A percentile compares a stretch with the other conserved stretches of the same genome.
Conservation (phyloP, 2,888 invertebrate genomes). For the Muscina levida region DNA sequence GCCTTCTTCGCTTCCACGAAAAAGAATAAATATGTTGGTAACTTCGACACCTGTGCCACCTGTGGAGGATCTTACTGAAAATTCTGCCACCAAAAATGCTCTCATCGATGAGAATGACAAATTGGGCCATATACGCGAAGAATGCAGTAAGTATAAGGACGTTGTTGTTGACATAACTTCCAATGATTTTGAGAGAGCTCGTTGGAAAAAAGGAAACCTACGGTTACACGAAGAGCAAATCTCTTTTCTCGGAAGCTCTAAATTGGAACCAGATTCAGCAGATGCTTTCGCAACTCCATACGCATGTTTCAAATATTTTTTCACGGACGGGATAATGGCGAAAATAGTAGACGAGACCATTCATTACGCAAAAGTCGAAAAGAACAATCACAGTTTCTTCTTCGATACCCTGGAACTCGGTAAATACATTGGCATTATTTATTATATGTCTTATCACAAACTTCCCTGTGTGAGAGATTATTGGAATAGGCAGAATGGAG, state of each 20-base stretch:
- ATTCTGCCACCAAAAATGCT: conserved; percentile 2
- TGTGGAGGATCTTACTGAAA: no score
- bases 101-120: conserved; percentile 26
- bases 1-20: conserved; percentile 22
- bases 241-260: conserved; percentile 55
- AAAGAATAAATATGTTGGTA: conserved; percentile 21
- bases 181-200: conserved; percentile 47
- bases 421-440: conserved; percentile 56
- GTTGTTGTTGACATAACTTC: conserved; percentile 50
- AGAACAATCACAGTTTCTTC: conserved; percentile 38
- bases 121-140: conserved; percentile 40
- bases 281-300: conserved; percentile 54
- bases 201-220: conserved; percentile 59
- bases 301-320: conserved; percentile 59
- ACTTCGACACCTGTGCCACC: background rate
- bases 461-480: conserved; percentile 57
- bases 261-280: conserved; percentile 45
- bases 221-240: conserved; percentile 56
- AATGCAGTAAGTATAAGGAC: no score
- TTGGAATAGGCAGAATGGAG: conserved; percentile 56
- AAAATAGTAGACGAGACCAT: conserved; percentile 52
- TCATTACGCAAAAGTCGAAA: conserved; percentile 54
- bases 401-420: no score
- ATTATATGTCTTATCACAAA: conserved; percentile 61
- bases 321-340: no score